Base-by-base conservation (phyloP, 2,797 vertebrate species). In the Typhlichthys subterraneus region DNA sequence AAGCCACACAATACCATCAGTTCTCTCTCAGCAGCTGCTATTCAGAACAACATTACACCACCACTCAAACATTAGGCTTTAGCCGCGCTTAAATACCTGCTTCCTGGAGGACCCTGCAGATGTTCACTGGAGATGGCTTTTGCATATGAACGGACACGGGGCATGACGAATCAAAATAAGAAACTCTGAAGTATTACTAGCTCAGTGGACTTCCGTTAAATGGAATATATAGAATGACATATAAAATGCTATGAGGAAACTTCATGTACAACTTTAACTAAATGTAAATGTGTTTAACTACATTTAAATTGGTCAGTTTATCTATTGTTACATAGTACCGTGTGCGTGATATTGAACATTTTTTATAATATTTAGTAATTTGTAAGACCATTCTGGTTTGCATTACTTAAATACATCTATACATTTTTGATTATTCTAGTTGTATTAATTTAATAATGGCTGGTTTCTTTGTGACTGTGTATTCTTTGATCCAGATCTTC, bases 401-500 rank as follows among this genome's bases (percentile, higher is more conserved):
- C 23, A 29, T 29, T 29, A 29, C 23, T 29, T 38, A 38, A 38
- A 38, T 38, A 38, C 33, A 6, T 38, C 33, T 38, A 29, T 29
- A 1, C 8, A 9, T 9, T 38, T 38, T 38, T 6, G 5, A 19
- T 52, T 52, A 11, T 51, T 51, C 51, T 12, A 23, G 4, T 4
- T 13, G 12, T 53, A 0, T 29, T 38, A 2, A 23, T 53, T 29
- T 5, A 29, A 12, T 53, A 23, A 12, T 23, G 12, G 11, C 11
- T 1, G 23, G 38, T 56, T 13, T 45, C n/a, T 68, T 4, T 65
- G 5, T 63, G 2, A 59, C 10, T 61, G 3, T 65, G 4, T 60
- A 42, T 61, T 14, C 45, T 46, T 55, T 11, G 4, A 0, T 69
- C 15, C 75, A 99, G 97, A 93, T 99, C 91, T 99, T 99, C 81